Percentiles rank a stretch among this genome's conserved stretches.
phyloP scores from a whole-genome alignment of 2,888 invertebrate genomes.

The Volucella inflata region DNA sequence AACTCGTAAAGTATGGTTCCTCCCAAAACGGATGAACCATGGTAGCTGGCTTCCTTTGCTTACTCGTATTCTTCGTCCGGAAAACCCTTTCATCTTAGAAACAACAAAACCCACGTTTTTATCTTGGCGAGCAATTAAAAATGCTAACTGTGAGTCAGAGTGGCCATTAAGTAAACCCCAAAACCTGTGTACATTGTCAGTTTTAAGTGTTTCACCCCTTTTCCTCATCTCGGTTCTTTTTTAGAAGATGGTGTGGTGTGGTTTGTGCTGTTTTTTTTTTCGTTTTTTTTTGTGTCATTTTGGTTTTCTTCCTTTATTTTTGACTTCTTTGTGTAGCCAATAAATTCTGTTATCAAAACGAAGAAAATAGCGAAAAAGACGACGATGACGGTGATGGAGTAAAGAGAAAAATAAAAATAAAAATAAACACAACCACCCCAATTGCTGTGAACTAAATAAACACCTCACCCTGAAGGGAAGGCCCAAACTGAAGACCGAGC shows the following conservation, averaged over 20 bases:
- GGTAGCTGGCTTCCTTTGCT: constrained; percentile 40
- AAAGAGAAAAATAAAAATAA: constrained; percentile 18
- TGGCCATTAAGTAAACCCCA: constrained; percentile 74
- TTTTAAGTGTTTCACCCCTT: constrained; percentile 73
- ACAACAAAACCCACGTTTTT: constrained; percentile 64
- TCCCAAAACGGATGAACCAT: constrained; percentile 29
- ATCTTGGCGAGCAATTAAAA: constrained; percentile 70
- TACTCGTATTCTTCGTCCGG: background rate
- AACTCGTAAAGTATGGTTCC: constrained; percentile 41
- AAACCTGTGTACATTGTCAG: constrained; percentile 75
- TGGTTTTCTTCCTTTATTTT: constrained; percentile 5
- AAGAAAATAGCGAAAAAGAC: constrained; percentile 26
- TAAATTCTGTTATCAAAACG: constrained; percentile 71
- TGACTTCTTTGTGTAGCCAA: constrained; percentile 51
- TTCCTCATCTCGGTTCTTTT: constrained; percentile 15
- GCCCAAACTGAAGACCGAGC: background rate
- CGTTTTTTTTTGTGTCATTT: background rate
- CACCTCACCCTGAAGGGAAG: constrained; percentile 49
- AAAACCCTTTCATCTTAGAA: constrained; percentile 50
- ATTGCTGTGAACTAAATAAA: constrained; percentile 67
- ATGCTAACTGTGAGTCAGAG: constrained; percentile 75
- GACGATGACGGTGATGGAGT: no score
- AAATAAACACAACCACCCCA: constrained; percentile 44
- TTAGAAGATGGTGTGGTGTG: background rate
- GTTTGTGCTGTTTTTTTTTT: background rate